Percentiles rank a stretch among this genome's conserved stretches.
Evolutionary conservation across 2,113 vertebrate genomes (phyloP).

Genomic region (Mobula birostris): DNA sequence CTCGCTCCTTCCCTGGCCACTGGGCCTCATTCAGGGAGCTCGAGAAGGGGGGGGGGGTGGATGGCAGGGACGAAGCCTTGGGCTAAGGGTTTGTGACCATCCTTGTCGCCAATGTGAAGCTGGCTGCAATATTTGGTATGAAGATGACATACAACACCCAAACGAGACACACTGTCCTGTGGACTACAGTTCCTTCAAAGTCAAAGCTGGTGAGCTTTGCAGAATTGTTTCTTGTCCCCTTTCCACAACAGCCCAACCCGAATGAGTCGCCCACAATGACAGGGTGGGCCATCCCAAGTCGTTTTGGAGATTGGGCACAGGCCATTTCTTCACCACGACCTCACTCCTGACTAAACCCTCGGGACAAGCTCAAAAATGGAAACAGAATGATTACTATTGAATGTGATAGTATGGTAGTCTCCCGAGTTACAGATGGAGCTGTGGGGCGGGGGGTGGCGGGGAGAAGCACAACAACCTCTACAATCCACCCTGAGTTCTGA

Average conservation of each 20-base stretch:
- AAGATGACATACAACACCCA: background rate
- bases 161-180: background rate
- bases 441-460: too few relatives aligned
- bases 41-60: background rate
- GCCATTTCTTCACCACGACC: too few relatives aligned
- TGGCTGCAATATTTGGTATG: background rate
- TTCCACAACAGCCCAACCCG: background rate
- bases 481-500: background rate
- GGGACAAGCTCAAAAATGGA: background rate
- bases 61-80: background rate
- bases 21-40: background rate
- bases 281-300: too few relatives aligned
- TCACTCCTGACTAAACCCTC: background rate
- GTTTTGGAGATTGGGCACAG: too few relatives aligned
- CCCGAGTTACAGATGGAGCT: too few relatives aligned
- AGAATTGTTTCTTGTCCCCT: background rate
- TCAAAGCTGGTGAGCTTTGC: background rate
- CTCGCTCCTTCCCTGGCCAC: too few relatives aligned
- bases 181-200: background rate
- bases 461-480: background rate
- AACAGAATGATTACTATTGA: too few relatives aligned
- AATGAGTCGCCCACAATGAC: background rate
- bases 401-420: too few relatives aligned
- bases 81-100: background rate
- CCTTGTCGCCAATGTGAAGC: background rate